Conservation (phyloP, 2,797 vertebrate species). For the Podarcis siculus region DNA sequence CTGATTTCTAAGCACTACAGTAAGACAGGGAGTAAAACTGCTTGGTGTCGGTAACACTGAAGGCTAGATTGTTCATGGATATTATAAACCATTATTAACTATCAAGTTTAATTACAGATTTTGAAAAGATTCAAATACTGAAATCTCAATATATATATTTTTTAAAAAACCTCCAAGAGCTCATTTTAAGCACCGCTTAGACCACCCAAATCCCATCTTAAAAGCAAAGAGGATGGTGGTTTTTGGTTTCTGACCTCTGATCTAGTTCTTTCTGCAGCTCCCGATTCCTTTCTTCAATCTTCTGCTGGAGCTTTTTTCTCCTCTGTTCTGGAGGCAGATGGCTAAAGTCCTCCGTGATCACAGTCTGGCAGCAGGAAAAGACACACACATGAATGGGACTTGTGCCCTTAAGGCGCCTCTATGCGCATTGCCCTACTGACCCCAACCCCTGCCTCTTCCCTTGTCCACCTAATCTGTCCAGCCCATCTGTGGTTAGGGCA, state of each 20-base stretch:
- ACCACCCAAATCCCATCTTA: neutral
- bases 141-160: neutral
- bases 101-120: neutral
- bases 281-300: constrained; percentile 85
- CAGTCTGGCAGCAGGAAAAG: constrained; percentile 73
- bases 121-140: neutral
- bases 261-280: constrained; percentile 91
- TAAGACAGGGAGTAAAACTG: neutral
- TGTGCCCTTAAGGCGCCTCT: constrained; percentile 1
- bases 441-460: neutral
- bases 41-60: neutral
- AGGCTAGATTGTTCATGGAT: neutral
- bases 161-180: neutral
- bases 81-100: neutral
- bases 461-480: neutral
- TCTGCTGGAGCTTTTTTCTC: constrained; percentile 88
- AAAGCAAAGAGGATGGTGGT: neutral
- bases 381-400: neutral
- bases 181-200: neutral
- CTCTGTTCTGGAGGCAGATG: constrained; percentile 91
- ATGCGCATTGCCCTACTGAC: neutral
- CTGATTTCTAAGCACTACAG: neutral
- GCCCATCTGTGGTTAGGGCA: neutral
- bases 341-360: constrained; percentile 85
- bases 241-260: constrained; percentile 82